Percentiles rank a stretch among this genome's conserved stretches.
These are phyloP conservation scores for Drosophila anomelani DNA, from an alignment of 2,888 invertebrate genomes.

Conservation along the genomic window DNA sequence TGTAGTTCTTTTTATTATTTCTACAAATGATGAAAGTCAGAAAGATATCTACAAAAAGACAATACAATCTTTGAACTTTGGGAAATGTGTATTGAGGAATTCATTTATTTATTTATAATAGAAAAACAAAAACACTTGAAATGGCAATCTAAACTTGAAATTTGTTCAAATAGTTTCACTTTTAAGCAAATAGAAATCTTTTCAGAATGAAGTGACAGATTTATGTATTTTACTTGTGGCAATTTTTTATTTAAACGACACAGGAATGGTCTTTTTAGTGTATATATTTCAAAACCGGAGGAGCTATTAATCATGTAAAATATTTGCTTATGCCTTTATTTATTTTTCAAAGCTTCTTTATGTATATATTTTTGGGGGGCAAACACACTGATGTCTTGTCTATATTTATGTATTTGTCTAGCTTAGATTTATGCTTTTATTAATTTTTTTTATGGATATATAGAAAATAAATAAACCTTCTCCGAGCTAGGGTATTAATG, in stretches of 20 bases:
- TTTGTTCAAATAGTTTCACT: too few species aligned
- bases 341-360: neutral
- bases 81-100: too few species aligned
- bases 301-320: constrained; percentile 9
- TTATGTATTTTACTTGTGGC: neutral
- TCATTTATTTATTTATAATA: neutral
- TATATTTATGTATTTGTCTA: neutral
- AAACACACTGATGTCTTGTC: neutral
- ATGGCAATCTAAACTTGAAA: neutral
- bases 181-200: too few species aligned
- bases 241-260: neutral
- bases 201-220: neutral
- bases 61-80: too few species aligned
- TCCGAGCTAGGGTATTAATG: neutral
- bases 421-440: neutral
- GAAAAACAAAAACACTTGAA: neutral
- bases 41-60: too few species aligned
- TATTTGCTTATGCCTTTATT: neutral
- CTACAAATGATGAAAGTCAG: too few species aligned
- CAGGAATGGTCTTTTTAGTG: neutral
- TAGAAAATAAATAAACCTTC: too few species aligned
- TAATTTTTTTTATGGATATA: neutral
- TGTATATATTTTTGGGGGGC: neutral
- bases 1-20: too few species aligned
- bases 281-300: neutral